Conservation (phyloP, 1,140 invertebrate genomes). For the Trypoxylus dichotomus region DNA sequence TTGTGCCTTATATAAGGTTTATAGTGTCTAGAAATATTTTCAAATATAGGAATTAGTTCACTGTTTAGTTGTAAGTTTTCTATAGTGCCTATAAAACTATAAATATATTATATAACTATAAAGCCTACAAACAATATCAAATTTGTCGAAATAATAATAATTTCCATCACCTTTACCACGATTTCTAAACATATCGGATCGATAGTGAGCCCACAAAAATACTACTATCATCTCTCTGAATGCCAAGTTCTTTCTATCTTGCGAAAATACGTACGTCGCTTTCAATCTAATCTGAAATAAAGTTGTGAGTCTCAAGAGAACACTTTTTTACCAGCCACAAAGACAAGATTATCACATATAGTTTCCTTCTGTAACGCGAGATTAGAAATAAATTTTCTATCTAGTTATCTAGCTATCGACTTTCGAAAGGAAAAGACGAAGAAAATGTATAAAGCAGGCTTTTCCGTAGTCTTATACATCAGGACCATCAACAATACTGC, state of each 20-base stretch:
- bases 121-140: no score
- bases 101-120: no score
- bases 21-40: no score
- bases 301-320: background rate
- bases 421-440: background rate
- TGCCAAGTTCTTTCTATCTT: background rate
- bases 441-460: background rate
- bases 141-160: no score
- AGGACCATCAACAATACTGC: no score
- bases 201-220: no score
- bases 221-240: background rate
- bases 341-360: slow-evolving; percentile 7
- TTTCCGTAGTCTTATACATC: background rate
- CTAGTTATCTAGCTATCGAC: background rate
- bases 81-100: no score
- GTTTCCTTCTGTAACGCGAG: background rate
- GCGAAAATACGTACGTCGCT: background rate
- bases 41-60: no score
- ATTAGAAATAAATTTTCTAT: slow-evolving; percentile 4
- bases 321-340: background rate
- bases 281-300: background rate
- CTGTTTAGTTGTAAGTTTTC: no score
- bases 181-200: no score
- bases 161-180: no score
- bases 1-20: no score